These are phyloP conservation scores for Aphelocoma californica DNA, from an alignment of 2,797 vertebrate species.

Conservation along the genomic window DNA sequence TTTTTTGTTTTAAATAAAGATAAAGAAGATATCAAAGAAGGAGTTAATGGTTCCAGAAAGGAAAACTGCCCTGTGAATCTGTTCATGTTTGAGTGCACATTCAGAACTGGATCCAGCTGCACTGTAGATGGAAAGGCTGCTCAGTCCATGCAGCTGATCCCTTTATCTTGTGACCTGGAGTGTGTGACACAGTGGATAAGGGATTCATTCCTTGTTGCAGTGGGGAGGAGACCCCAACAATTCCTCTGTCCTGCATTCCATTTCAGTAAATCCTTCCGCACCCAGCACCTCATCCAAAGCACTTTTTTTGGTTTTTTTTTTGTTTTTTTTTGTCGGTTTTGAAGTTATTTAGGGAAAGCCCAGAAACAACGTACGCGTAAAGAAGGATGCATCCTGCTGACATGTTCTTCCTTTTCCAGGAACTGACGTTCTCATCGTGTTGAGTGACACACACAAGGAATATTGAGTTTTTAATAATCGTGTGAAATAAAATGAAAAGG, in stretches of 20 bases:
- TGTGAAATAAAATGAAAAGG: not conserved
- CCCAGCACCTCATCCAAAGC: not conserved
- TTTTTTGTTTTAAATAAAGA: not conserved
- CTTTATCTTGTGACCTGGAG: constrained; percentile 23
- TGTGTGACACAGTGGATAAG: not conserved
- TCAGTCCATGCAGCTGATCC: not conserved
- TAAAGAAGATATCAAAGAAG: not conserved
- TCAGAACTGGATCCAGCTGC: not conserved
- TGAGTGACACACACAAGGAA: constrained; percentile 5
- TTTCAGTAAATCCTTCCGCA: not conserved
- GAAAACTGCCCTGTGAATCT: not conserved
- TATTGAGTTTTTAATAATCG: not conserved
- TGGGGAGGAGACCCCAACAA: no score
- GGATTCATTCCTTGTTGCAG: constrained; percentile 14
- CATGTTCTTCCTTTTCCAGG: constrained; percentile 59
- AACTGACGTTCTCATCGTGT: constrained; percentile 6
- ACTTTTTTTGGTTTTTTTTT: not conserved
- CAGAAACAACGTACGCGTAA: not conserved
- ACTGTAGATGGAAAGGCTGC: not conserved
- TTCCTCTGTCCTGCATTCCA: constrained; percentile 17
- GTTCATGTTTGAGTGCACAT: not conserved
- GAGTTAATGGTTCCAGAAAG: not conserved
- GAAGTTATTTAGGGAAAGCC: constrained; percentile 59
- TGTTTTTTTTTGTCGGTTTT: not conserved
- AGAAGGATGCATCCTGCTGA: constrained; percentile 62